These are phyloP conservation scores for Pelecanus crispus DNA, from an alignment of 2,113 vertebrate genomes.

Conservation along the genomic window DNA sequence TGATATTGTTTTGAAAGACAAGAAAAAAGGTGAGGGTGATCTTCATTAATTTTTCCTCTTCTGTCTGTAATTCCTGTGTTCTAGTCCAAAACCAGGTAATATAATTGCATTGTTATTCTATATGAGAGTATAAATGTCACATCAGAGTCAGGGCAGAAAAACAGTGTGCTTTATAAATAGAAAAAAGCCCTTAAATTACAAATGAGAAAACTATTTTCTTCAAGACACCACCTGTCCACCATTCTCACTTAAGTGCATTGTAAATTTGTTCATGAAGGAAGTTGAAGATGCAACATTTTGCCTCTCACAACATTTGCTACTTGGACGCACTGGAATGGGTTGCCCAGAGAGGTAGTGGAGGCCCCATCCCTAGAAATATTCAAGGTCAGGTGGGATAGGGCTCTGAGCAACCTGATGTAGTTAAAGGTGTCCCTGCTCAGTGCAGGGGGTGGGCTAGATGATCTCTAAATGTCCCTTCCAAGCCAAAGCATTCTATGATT, in stretches of 20 bases:
- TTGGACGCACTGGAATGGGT: too few species aligned
- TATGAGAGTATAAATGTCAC: neutral
- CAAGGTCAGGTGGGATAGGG: too few species aligned
- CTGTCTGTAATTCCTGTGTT: neutral
- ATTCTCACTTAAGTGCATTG: neutral
- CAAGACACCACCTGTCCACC: neutral
- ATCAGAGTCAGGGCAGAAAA: neutral
- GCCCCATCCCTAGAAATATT: too few species aligned
- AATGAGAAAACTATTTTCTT: neutral
- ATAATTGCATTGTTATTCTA: neutral
- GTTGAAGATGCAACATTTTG: neutral
- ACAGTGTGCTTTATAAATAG: neutral
- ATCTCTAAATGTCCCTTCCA: too few species aligned
- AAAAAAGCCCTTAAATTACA: neutral
- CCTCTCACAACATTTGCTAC: too few species aligned
- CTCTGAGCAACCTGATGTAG: too few species aligned
- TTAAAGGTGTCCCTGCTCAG: too few species aligned
- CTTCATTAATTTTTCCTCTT: neutral
- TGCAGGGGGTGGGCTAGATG: too few species aligned
- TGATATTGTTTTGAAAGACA: neutral
- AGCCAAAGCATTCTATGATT: too few species aligned
- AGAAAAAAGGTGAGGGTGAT: accelerated
- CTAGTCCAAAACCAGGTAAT: neutral
- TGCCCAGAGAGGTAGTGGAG: too few species aligned
- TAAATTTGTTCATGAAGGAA: neutral